phyloP scores from a whole-genome alignment of 2,888 invertebrate genomes.

The Lochmaea capreae region DNA sequence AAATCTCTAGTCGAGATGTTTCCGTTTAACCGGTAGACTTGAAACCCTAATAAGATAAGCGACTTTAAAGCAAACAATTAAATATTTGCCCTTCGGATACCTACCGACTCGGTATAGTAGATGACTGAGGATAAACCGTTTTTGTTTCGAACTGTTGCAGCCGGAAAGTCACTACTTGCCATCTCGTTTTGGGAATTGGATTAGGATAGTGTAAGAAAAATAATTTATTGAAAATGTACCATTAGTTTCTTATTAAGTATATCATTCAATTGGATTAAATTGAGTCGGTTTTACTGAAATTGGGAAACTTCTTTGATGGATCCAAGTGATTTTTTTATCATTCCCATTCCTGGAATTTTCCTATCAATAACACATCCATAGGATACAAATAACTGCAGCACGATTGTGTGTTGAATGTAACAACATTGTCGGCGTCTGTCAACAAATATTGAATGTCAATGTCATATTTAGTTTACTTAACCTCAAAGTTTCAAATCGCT shows the following conservation, averaged over 20 bases:
- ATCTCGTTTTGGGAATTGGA: neutral
- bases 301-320: no score
- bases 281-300: no score
- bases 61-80: constrained; percentile 54
- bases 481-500: no score
- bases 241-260: neutral
- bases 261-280: no score
- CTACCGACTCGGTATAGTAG: constrained; percentile 27
- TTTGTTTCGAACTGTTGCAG: constrained; percentile 13
- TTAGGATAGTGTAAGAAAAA: neutral
- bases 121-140: constrained; percentile 29
- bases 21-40: constrained; percentile 47
- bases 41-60: constrained; percentile 57
- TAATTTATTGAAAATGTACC: neutral
- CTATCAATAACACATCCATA: no score
- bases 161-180: neutral
- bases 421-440: no score
- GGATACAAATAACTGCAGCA: no score
- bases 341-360: no score
- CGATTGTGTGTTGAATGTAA: no score
- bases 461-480: no score
- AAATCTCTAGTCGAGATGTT: constrained; percentile 51
- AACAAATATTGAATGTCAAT: no score
- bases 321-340: no score
- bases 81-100: constrained; percentile 44